phyloP scores from a whole-genome alignment of 1,140 invertebrate species.

The Heterodera carotae region DNA sequence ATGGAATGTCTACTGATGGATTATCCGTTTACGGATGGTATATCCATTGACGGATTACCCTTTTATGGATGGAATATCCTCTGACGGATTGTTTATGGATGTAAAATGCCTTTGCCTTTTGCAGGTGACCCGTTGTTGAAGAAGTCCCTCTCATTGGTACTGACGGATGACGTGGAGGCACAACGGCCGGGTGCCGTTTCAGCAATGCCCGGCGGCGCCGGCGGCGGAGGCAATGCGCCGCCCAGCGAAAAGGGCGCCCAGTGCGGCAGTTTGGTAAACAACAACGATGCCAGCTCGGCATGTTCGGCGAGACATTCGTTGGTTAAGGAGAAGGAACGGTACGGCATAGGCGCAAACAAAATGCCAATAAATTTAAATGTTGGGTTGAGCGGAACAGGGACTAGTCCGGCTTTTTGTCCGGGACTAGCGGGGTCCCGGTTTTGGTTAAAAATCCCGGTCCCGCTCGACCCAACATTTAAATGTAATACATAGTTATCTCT shows the following conservation, averaged over 20 bases:
- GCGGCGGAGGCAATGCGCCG: not conserved
- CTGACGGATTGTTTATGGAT: no score
- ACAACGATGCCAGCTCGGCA: conserved; percentile 49
- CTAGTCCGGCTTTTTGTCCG: no score
- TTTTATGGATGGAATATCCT: no score
- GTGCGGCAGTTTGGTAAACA: conserved; percentile 44
- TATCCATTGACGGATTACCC: no score
- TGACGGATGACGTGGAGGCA: conserved; percentile 42
- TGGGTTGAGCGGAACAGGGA: no score
- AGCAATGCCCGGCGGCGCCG: not conserved
- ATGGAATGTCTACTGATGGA: no score
- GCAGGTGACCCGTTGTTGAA: conserved; percentile 51
- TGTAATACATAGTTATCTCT: no score
- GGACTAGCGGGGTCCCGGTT: no score
- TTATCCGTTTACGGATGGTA: no score
- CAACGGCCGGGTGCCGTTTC: conserved; percentile 23
- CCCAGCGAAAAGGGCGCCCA: not conserved
- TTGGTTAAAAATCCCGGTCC: no score
- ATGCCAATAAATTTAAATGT: conserved; percentile 28
- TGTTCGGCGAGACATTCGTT: conserved; percentile 48
- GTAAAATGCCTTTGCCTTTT: conserved; percentile 10
- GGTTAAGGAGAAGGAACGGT: conserved; percentile 59
- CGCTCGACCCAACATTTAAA: no score
- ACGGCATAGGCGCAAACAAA: not conserved
- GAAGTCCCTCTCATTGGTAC: conserved; percentile 55